phyloP scores from a whole-genome alignment of 2,797 vertebrate genomes.

The Sebastiscus tertius region DNA sequence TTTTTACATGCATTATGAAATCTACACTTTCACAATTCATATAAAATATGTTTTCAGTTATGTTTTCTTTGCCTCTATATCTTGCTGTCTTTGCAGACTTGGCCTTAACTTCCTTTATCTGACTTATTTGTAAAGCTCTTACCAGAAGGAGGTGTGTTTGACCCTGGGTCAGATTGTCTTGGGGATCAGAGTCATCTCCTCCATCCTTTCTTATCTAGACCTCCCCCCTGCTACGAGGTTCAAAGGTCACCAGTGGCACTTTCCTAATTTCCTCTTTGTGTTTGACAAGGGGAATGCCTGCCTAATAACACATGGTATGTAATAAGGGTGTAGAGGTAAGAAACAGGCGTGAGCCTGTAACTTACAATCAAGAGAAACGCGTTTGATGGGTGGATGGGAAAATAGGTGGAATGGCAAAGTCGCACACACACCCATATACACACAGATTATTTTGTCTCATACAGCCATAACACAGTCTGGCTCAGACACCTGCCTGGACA shows the following conservation, averaged over 20 bases:
- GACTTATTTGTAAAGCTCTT: not conserved
- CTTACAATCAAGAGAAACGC: not conserved
- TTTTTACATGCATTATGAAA: not conserved
- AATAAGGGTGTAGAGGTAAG: not conserved
- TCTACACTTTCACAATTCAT: not conserved
- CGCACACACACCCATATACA: not conserved
- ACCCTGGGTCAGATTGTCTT: not conserved
- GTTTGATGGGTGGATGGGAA: not conserved
- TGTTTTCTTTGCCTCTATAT: not conserved
- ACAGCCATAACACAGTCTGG: conserved; percentile 34
- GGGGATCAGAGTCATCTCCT: not conserved
- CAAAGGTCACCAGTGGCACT: conserved; percentile 22
- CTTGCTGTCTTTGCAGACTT: not conserved
- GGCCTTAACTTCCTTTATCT: not conserved
- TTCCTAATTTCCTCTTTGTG: conserved; percentile 15
- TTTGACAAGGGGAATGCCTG: not conserved
- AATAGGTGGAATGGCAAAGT: not conserved
- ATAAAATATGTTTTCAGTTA: not conserved
- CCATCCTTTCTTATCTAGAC: not conserved
- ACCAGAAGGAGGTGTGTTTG: not conserved
- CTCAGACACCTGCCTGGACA: conserved; percentile 42
- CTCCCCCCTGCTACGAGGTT: not conserved
- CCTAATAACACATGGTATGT: not conserved
- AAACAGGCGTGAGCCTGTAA: not conserved
- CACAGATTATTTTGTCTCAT: conserved; percentile 18